phyloP scores from a whole-genome alignment of 53 echinoderm and acorn worm genomes.

The Paracentrotus lividus region DNA sequence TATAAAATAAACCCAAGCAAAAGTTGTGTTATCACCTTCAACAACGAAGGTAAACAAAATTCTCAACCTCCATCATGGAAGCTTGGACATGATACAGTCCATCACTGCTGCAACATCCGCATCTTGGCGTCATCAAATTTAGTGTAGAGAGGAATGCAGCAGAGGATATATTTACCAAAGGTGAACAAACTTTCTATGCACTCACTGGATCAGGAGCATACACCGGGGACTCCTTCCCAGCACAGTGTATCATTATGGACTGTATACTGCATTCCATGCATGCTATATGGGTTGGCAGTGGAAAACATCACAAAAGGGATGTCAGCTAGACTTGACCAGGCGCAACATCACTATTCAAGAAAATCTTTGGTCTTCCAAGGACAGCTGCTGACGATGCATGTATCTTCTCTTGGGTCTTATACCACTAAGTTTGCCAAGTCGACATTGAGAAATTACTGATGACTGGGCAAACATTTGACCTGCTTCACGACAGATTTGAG shows the following conservation, averaged over 20 bases:
- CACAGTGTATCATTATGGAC: not conserved
- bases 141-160: not conserved
- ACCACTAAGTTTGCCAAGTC: not conserved
- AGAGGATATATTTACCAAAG: not conserved
- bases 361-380: not conserved
- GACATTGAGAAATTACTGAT: not conserved
- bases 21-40: not conserved
- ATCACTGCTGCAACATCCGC: not conserved
- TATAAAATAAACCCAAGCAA: slow-evolving; percentile 6
- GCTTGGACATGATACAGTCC: not conserved
- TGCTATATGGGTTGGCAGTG: not conserved
- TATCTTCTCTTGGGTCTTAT: not conserved
- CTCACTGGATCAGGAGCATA: slow-evolving; percentile 29
- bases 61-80: not conserved
- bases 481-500: not conserved
- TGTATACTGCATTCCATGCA: slow-evolving; percentile 10
- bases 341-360: not conserved
- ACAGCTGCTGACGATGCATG: not conserved
- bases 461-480: not conserved
- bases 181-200: not conserved
- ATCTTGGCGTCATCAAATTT: slow-evolving; percentile 40
- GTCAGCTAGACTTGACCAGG: not conserved
- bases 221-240: not conserved
- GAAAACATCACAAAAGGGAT: not conserved
- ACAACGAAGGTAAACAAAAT: not conserved